Base-by-base conservation (phyloP, 2,888 invertebrate species). In the Mesoligia furuncula region DNA sequence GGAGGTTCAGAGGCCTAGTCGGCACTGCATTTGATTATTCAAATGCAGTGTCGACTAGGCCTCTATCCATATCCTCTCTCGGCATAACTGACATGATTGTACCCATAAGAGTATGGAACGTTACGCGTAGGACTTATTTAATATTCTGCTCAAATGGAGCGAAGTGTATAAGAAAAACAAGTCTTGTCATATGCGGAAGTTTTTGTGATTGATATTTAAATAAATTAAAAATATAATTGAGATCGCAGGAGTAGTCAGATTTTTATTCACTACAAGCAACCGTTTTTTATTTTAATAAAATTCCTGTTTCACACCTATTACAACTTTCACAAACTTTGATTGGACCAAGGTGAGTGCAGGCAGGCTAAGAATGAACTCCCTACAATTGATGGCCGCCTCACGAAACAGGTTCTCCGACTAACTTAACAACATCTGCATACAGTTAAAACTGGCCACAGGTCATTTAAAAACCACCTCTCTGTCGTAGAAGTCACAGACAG, bases 111-210 rank as follows among this genome's bases (percentile, higher is more conserved):
- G 31, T 51, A n/a, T 24, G 42, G 15, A 57, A 57, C n/a, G 54
- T 57, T n/a, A n/a, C 42, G 73, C 79, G 73, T 68, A 74, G 59
- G 31, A 69, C 65, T 75, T 57, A 59, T 72, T 65, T 66, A 54
- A 61, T 20, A 84, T 79, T 69, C 72, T 8, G 36, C n/a, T 54
- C 68, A 39, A 69, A 73, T 36, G 51, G 31, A 72, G 31, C 48
- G 7, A 64, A 65, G 42, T 36, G 17, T 17, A 51, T 5, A n/a
- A 61, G 27, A 68, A 59, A 68, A 61, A 78, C 68, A 78, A 72
- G 59, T 36, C 68, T n/a, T 68, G 39, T 31, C 39, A 51, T 24
- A 69, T 2, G 45, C 66, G 78, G 65, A 77, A 71, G 70, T 36
- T 67, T 83, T 20, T 15, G n/a, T 45, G 61, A 61, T 54, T 64